Conservation (phyloP, 2,888 invertebrate genomes). For the Thalpophila matura region DNA sequence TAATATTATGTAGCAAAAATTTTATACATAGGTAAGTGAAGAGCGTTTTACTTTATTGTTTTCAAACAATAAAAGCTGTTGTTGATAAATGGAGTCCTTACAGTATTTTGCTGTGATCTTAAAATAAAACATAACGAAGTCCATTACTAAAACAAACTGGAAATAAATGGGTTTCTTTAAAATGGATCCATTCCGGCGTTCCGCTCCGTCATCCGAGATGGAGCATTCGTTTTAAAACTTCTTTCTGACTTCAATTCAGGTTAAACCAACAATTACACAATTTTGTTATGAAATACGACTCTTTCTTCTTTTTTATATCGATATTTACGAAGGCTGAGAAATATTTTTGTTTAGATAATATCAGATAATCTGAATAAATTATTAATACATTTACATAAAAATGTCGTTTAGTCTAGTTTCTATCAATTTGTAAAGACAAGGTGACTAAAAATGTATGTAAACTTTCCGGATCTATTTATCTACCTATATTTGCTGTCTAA, state of each 20-base stretch:
- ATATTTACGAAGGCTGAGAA: not conserved
- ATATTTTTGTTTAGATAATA: not conserved
- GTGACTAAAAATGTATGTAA: too few relatives aligned
- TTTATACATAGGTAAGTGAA: not conserved
- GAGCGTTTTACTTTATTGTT: not conserved
- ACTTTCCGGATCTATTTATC: too few relatives aligned
- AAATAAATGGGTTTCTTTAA: constrained; percentile 49
- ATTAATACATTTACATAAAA: not conserved
- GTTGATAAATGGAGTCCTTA: not conserved
- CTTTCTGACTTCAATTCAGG: not conserved
- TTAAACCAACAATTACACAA: constrained; percentile 32
- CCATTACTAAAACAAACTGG: constrained; percentile 46
- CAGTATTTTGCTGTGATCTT: not conserved
- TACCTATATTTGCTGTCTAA: too few relatives aligned
- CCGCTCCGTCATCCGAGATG: constrained; percentile 35
- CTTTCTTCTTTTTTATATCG: constrained; percentile 10
- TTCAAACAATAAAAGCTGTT: not conserved
- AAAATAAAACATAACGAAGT: not conserved
- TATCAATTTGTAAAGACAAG: too few relatives aligned
- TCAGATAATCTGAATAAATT: not conserved
- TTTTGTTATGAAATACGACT: constrained; percentile 31
- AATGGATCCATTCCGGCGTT: constrained; percentile 26
- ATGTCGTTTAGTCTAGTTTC: not conserved
- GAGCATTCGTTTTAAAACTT: constrained; percentile 27
- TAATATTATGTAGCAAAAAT: not conserved